Conservation (phyloP, 2,113 vertebrate species). For the Alethe diademata region DNA sequence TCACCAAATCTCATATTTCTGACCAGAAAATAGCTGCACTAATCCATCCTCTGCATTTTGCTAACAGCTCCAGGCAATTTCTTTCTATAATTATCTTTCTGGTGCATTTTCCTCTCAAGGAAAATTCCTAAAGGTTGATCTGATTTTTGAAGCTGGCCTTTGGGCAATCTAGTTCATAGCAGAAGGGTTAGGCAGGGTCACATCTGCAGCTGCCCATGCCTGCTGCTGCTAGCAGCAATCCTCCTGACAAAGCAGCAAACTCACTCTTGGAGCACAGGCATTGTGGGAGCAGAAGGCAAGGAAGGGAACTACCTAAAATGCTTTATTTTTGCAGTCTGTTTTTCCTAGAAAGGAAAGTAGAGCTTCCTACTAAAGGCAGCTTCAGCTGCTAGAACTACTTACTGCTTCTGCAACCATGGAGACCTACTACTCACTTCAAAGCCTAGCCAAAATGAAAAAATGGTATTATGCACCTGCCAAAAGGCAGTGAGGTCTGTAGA, state of each 20-base stretch:
- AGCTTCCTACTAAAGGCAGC: slow-evolving; percentile 12
- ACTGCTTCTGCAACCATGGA: slow-evolving; percentile 45
- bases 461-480: background rate
- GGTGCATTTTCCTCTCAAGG: background rate
- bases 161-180: background rate
- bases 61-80: background rate
- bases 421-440: slow-evolving; percentile 34
- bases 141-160: background rate
- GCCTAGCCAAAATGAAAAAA: slow-evolving; percentile 17
- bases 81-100: background rate
- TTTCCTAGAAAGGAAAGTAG: slow-evolving; percentile 55
- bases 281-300: slow-evolving; percentile 14
- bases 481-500: background rate
- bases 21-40: background rate
- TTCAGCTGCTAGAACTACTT: slow-evolving; percentile 36
- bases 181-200: slow-evolving; percentile 35
- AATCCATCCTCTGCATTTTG: background rate
- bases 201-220: background rate
- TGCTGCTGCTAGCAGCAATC: slow-evolving; percentile 6
- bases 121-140: slow-evolving; percentile 12
- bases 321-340: slow-evolving; percentile 21
- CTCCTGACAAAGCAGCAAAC: background rate
- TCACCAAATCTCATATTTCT: background rate
- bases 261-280: background rate
- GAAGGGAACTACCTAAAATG: slow-evolving; percentile 17